Percentiles rank a stretch among this genome's conserved stretches.
Evolutionary conservation across 1,140 invertebrate genomes (phyloP).

Genomic region (Sarcophaga peregrina): DNA sequence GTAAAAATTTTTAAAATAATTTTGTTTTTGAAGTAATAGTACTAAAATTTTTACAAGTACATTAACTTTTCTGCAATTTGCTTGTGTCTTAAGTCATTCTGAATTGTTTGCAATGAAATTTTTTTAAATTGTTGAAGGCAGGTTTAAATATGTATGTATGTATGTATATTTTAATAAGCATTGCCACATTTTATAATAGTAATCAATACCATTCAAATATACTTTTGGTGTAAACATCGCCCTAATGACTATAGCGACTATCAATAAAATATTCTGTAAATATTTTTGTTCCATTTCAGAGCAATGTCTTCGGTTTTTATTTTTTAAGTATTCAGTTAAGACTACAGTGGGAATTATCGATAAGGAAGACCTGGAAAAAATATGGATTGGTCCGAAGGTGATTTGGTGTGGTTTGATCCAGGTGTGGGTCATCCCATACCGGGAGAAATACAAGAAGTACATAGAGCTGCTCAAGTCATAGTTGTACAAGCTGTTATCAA

Average conservation of each 20-base stretch:
- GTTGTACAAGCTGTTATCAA: slow-evolving; percentile 88
- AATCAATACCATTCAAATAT: too few species aligned
- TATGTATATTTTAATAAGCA: too few species aligned
- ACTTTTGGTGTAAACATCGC: too few species aligned
- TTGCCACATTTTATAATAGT: too few species aligned
- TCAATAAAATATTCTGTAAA: too few species aligned
- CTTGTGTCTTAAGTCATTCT: too few species aligned
- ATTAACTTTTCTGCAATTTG: too few species aligned
- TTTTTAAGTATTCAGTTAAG: background rate
- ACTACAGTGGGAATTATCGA: background rate
- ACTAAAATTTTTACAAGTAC: too few species aligned
- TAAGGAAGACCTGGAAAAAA: background rate
- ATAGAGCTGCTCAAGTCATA: slow-evolving; percentile 87
- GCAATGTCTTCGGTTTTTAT: slow-evolving; percentile 31
- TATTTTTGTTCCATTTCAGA: slow-evolving; percentile 21
- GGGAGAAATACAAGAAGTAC: slow-evolving; percentile 88
- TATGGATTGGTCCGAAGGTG: slow-evolving; percentile 76
- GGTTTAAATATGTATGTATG: too few species aligned
- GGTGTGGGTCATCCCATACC: slow-evolving; percentile 88
- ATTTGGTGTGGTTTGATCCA: slow-evolving; percentile 93
- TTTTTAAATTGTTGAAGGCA: too few species aligned
- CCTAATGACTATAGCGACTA: too few species aligned
- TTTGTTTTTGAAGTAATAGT: background rate
- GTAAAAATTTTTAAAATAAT: background rate
- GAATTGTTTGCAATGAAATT: too few species aligned